Evolutionary conservation across 1,140 invertebrate genomes (phyloP).

Genomic region (Chrysoperla carnea): DNA sequence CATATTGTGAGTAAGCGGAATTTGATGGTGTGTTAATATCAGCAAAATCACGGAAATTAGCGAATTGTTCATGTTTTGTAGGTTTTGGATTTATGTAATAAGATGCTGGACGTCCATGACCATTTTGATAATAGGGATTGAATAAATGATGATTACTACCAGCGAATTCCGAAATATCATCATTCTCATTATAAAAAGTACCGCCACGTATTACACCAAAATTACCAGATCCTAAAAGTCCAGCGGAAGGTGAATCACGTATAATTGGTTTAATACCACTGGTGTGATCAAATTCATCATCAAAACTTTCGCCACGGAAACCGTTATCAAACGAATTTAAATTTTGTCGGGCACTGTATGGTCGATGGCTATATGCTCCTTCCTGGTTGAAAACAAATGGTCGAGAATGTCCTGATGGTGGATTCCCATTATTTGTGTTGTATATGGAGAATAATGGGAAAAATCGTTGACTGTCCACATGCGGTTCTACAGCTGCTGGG

Average conservation of each 20-base stretch:
- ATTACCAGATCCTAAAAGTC: conserved; percentile 64
- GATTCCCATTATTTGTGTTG: conserved; percentile 6
- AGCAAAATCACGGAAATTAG: conserved; percentile 75
- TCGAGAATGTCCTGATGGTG: conserved; percentile 17
- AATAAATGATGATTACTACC: conserved; percentile 11
- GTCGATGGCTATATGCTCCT: conserved; percentile 19
- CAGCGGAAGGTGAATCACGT: conserved; percentile 2
- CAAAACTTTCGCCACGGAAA: conserved; percentile 7
- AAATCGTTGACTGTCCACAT: conserved; percentile 9
- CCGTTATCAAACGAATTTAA: background rate
- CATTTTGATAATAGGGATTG: conserved; percentile 13
- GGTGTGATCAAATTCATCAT: background rate
- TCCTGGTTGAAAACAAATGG: conserved; percentile 13
- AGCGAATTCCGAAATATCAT: conserved; percentile 29
- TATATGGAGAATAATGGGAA: conserved; percentile 15
- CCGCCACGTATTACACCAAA: conserved; percentile 76
- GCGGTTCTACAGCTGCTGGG: too few species aligned
- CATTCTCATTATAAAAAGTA: conserved; percentile 52
- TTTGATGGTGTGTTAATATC: conserved; percentile 70
- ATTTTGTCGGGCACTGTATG: conserved; percentile 14
- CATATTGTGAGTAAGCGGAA: conserved; percentile 61
- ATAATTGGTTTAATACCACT: background rate
- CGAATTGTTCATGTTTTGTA: conserved; percentile 54
- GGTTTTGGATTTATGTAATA: conserved; percentile 39
- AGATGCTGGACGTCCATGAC: conserved; percentile 27